Conservation (phyloP, 2,888 invertebrate genomes). For the Cerastis leucographa region DNA sequence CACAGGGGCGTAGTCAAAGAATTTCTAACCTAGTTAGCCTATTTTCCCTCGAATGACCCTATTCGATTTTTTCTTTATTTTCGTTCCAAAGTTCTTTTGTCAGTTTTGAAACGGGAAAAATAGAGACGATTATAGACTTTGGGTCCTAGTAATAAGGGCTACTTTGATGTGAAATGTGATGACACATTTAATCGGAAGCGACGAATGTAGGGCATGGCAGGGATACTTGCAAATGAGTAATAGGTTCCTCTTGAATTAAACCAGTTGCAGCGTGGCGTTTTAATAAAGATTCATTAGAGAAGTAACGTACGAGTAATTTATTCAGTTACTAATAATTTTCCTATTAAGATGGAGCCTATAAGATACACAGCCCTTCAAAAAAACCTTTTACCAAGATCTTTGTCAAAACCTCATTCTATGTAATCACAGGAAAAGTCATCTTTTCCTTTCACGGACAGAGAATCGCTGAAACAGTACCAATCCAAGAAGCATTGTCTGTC, state of each 20-base stretch:
- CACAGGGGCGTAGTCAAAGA: conserved; percentile 39
- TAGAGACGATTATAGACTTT: conserved; percentile 43
- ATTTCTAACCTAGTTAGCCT: conserved; percentile 59
- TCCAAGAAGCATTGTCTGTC: conserved; percentile 44
- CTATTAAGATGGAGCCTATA: background rate
- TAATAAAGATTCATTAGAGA: background rate
- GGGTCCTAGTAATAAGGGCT: conserved; percentile 12
- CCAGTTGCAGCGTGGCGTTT: conserved; percentile 1
- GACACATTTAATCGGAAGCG: conserved; percentile 53
- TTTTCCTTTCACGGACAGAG: conserved; percentile 28
- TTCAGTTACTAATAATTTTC: background rate
- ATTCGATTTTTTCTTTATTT: conserved; percentile 63
- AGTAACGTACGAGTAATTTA: background rate
- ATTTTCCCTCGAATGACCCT: conserved; percentile 54
- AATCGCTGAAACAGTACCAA: conserved; percentile 45
- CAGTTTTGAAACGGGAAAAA: conserved; percentile 51
- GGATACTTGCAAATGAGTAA: conserved; percentile 54
- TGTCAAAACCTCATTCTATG: conserved; percentile 25
- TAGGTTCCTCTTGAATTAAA: conserved; percentile 36
- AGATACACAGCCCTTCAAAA: background rate
- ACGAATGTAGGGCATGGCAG: conserved; percentile 54
- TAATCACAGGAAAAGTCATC: conserved; percentile 37
- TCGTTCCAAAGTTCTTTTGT: conserved; percentile 60
- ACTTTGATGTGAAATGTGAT: conserved; percentile 31
- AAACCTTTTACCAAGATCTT: conserved; percentile 30